phyloP scores from a whole-genome alignment of 2,797 vertebrate species.

The Takifugu ocellatus region DNA sequence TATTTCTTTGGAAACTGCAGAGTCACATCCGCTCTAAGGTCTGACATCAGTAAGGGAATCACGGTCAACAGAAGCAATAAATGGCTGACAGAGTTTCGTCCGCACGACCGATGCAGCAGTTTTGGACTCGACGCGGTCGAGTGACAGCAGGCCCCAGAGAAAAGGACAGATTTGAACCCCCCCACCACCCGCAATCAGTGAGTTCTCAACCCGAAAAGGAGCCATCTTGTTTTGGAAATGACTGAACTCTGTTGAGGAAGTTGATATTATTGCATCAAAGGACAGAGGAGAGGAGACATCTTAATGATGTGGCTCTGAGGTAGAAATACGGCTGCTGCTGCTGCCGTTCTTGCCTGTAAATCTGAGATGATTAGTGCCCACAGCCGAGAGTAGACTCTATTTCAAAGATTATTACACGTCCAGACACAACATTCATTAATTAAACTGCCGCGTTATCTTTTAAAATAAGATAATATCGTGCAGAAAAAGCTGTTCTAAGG shows the following conservation, averaged over 20 bases:
- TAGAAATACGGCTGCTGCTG: conserved; percentile 31
- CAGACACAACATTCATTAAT: conserved; percentile 67
- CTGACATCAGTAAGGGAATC: conserved; percentile 35
- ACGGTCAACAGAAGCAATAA: conserved; percentile 31
- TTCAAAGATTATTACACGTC: conserved; percentile 59
- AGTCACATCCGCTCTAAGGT: conserved; percentile 18
- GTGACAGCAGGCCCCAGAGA: conserved; percentile 46
- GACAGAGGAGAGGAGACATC: conserved; percentile 12
- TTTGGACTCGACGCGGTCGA: conserved; percentile 43
- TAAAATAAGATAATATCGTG: conserved; percentile 58
- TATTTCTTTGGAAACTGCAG: conserved; percentile 5
- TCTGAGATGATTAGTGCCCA: conserved; percentile 59
- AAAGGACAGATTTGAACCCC: conserved; percentile 27
- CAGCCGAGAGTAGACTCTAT: conserved; percentile 59
- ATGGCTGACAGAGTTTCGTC: conserved; percentile 40
- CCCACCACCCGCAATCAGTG: neutral
- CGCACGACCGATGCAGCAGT: conserved; percentile 29
- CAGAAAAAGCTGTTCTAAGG: conserved; percentile 47
- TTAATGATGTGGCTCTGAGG: conserved; percentile 31
- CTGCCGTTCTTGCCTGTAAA: conserved; percentile 55
- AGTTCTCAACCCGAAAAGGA: neutral
- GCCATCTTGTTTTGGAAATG: neutral
- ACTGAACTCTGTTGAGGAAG: conserved; percentile 8
- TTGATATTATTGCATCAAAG: conserved; percentile 1
- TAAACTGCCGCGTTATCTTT: conserved; percentile 50